Percentiles rank a stretch among this genome's conserved stretches.
Evolutionary conservation across 1,140 invertebrate species (phyloP).

Genomic region (Olivierus martensii): DNA sequence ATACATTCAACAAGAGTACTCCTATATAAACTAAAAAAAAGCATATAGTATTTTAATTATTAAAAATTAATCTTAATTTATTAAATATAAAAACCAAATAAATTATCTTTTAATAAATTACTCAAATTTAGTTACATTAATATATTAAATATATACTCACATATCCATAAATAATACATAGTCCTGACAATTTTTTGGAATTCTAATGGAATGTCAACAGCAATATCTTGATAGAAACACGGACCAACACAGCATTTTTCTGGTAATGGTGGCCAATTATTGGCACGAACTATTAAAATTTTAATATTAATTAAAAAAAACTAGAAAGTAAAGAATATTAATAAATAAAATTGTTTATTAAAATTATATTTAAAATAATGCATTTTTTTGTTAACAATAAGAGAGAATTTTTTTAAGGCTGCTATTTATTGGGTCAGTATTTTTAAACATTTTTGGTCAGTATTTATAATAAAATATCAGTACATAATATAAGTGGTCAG

Average conservation of each 20-base stretch:
- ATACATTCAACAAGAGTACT: slow-evolving; percentile 68
- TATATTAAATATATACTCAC: slow-evolving; percentile 46
- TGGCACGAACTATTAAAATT: slow-evolving; percentile 40
- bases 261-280: slow-evolving; percentile 97
- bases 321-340: too few relatives aligned
- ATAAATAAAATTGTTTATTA: too few relatives aligned
- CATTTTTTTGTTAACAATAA: too few relatives aligned
- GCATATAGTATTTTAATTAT: background rate
- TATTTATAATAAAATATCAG: too few relatives aligned
- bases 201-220: slow-evolving; percentile 95
- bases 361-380: too few relatives aligned
- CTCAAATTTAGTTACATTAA: too few relatives aligned
- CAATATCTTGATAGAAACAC: slow-evolving; percentile 99
- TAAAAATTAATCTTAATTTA: background rate
- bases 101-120: slow-evolving; percentile 3
- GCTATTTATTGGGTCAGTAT: too few relatives aligned
- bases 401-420: too few relatives aligned
- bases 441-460: too few relatives aligned
- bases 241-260: slow-evolving; percentile 79
- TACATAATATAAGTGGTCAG: too few relatives aligned
- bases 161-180: slow-evolving; percentile 94
- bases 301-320: too few relatives aligned
- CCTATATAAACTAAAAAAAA: slow-evolving; percentile 62
- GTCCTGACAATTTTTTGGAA: slow-evolving; percentile 91
- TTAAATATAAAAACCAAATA: background rate